These are phyloP conservation scores for Botia almorhae DNA, from an alignment of 2,797 vertebrate genomes.

Conservation along the genomic window DNA sequence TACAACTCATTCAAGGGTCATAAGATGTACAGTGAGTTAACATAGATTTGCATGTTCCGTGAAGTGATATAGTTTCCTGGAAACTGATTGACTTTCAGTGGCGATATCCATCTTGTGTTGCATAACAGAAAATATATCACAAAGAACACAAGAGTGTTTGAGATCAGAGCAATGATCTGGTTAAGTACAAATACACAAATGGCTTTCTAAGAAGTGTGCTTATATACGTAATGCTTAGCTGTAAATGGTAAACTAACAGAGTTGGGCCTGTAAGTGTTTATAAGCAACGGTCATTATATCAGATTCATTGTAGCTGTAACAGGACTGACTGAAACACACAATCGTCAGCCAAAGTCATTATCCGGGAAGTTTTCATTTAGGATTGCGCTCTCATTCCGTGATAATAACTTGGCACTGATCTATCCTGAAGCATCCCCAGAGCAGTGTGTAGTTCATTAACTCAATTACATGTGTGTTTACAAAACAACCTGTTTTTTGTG, in stretches of 20 bases:
- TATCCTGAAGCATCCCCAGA: background rate
- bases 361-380: constrained; percentile 9
- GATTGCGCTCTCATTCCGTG: background rate
- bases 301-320: background rate
- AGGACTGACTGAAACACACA: background rate
- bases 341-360: constrained; percentile 1
- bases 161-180: background rate
- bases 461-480: background rate
- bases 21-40: constrained; percentile 19
- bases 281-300: background rate
- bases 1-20: constrained; percentile 14
- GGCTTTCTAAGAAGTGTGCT: background rate
- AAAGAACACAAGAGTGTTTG: background rate
- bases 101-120: background rate
- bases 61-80: constrained; percentile 13
- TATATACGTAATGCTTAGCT: background rate
- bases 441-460: constrained; percentile 1
- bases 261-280: background rate
- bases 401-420: constrained; percentile 24
- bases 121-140: constrained; percentile 4
- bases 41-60: constrained; percentile 46
- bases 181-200: background rate
- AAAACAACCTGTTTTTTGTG: background rate
- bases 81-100: background rate
- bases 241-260: background rate